Percentiles rank a stretch among this genome's conserved stretches.
Evolutionary conservation across 1,140 invertebrate species (phyloP).

Genomic region (Aethina tumida): DNA sequence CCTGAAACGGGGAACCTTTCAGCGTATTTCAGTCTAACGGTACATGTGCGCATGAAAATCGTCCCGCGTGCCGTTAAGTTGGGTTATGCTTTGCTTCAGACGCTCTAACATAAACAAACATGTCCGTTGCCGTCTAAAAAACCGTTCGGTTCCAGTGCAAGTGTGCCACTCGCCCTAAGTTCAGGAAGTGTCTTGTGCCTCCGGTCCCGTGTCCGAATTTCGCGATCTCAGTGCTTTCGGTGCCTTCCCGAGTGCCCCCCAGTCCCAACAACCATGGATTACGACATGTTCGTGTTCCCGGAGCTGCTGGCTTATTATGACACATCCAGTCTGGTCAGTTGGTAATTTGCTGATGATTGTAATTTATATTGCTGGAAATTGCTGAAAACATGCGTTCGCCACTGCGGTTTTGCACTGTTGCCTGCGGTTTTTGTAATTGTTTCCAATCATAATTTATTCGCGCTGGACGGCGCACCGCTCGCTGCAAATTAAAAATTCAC

Average conservation of each 20-base stretch:
- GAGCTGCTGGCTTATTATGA: slow-evolving; percentile 34
- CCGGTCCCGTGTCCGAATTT: background rate
- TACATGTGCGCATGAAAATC: slow-evolving; percentile 22
- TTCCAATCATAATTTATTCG: slow-evolving; percentile 13
- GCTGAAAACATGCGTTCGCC: slow-evolving; percentile 11
- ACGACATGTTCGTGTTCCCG: slow-evolving; percentile 33
- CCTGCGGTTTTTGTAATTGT: slow-evolving; percentile 14
- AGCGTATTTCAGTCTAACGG: slow-evolving; percentile 10
- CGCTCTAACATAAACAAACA: slow-evolving; percentile 35
- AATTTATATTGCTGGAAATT: slow-evolving; percentile 12
- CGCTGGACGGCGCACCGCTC: no score
- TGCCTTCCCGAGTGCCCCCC: slow-evolving; percentile 3
- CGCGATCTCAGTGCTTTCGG: slow-evolving; percentile 3
- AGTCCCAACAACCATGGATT: slow-evolving; percentile 28
- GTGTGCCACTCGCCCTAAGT: slow-evolving; percentile 5
- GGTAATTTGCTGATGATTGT: slow-evolving; percentile 2
- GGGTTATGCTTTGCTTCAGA: slow-evolving; percentile 29
- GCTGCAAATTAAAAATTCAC: no score
- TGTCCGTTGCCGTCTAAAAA: slow-evolving; percentile 24
- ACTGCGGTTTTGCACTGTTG: slow-evolving; percentile 3
- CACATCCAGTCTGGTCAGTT: slow-evolving; percentile 27
- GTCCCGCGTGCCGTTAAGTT: slow-evolving; percentile 17
- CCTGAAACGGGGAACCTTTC: slow-evolving; percentile 17
- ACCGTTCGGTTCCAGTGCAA: slow-evolving; percentile 19
- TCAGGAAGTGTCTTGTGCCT: slow-evolving; percentile 1